Base-by-base conservation (phyloP, 1,140 invertebrate species). In the Rhyzopertha dominica region DNA sequence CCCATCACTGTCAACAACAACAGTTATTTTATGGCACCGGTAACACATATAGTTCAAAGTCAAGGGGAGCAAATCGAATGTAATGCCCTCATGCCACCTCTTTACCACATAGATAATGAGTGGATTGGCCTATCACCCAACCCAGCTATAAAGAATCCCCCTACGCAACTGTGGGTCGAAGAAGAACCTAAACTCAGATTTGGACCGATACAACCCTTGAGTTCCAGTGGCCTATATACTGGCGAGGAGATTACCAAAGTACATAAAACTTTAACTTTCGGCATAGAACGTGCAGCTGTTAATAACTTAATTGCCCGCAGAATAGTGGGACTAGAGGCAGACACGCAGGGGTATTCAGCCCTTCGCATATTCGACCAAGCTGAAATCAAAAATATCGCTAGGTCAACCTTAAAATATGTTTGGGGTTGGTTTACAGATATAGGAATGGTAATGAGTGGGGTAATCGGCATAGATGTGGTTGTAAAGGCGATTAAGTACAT, bases 351-450 rank as follows among this genome's bases (percentile, higher is more conserved):
- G 17, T 23, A 24, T 24, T 19, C 12, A 10, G 28, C 42, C 2
- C 10, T 34, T 0, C 16, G 18, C 5, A 35, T 35, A 12, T 43
- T 46, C 22, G 13, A 37, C 30, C 9, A 17, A 2, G 26, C 19
- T 5, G 17, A 37, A 29, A 29, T 46, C 23, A 46, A 46, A 24
- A 10, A 31, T 10, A 38, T 37, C 9, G 24, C 34, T 8, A 19
- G 14, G 12, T 14, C 14, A 4, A 37, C 43, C 9, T 13, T 39
- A 8, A 13, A 38, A 23, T 22, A 39, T 28, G 12, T 46, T 29
- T 46, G 43, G 35, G 43, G 43, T 29, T 46, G 34, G 35, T 46
- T 46, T 24, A 30, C 35, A 2, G 35, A 46, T 14, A 12, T 46
- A 3, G 43, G 43, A 7, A 46, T 39, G 14, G 17, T 39, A 13